Evolutionary conservation across 2,797 vertebrate species (phyloP).

Genomic region (Galago senegalensis): DNA sequence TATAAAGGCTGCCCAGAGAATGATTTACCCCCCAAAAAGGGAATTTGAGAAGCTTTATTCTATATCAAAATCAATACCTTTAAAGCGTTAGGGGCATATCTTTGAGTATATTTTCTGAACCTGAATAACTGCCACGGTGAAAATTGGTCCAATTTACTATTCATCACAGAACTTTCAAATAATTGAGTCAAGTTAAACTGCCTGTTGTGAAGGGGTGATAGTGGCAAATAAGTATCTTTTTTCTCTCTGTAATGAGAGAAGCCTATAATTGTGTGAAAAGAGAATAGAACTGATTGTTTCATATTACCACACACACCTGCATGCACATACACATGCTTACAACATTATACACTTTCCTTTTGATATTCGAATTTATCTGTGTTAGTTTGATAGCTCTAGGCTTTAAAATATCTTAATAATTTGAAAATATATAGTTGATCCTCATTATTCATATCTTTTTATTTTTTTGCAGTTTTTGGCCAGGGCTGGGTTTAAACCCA

Average conservation of each 20-base stretch:
- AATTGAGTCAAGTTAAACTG: constrained; percentile 78
- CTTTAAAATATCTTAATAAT: neutral
- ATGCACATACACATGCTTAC: accelerated
- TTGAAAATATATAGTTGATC: too few species aligned
- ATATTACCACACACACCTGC: accelerated
- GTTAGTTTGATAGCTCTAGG: neutral
- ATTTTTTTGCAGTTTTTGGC: too few species aligned
- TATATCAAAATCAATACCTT: constrained; percentile 58
- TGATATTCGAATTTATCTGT: neutral
- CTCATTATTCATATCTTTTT: too few species aligned
- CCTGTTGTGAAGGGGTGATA: constrained; percentile 67
- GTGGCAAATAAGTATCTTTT: neutral
- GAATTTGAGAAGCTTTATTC: constrained; percentile 61
- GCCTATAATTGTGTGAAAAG: constrained; percentile 51
- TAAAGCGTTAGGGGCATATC: constrained; percentile 73
- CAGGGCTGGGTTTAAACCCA: too few species aligned
- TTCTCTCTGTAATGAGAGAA: neutral
- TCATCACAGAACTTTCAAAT: constrained; percentile 83
- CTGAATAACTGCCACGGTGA: constrained; percentile 71
- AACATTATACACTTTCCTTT: neutral
- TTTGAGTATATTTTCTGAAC: constrained; percentile 75
- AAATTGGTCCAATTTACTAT: constrained; percentile 75
- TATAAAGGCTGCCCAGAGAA: constrained; percentile 62
- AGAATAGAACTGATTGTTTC: neutral
- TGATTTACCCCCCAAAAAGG: neutral